A percentile compares a stretch with the other conserved stretches of the same genome.
These are phyloP conservation scores for Chromis chromis DNA, from an alignment of 2,797 vertebrate genomes.

Conservation along the genomic window DNA sequence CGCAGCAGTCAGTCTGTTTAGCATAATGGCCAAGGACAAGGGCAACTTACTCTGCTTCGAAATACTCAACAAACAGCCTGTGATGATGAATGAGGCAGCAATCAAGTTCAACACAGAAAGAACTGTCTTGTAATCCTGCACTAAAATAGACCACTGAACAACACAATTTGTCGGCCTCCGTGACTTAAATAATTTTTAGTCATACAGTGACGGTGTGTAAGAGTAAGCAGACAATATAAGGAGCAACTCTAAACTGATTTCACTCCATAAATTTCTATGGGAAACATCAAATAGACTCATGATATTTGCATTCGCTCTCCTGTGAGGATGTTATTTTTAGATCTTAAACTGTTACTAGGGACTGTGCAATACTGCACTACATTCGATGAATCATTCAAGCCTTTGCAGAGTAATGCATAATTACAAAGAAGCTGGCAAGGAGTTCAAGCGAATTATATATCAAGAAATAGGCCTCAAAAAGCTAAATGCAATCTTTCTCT, in stretches of 20 bases:
- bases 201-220: conserved; percentile 23
- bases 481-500: background rate
- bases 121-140: conserved; percentile 14
- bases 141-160: conserved; percentile 45
- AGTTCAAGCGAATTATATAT: conserved; percentile 49
- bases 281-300: conserved; percentile 55
- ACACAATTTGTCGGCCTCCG: conserved; percentile 28
- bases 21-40: conserved; percentile 73
- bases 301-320: conserved; percentile 69
- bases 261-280: conserved; percentile 44
- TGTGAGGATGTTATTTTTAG: conserved; percentile 76
- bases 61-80: conserved; percentile 60
- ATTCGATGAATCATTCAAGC: conserved; percentile 80
- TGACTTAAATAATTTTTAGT: conserved; percentile 45
- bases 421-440: conserved; percentile 56
- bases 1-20: conserved; percentile 71
- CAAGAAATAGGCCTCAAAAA: conserved; percentile 37
- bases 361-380: conserved; percentile 66
- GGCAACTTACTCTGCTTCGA: conserved; percentile 65
- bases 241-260: conserved; percentile 44
- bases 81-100: conserved; percentile 52
- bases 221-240: conserved; percentile 11
- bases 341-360: conserved; percentile 75
- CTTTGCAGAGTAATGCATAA: conserved; percentile 71
- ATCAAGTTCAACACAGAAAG: conserved; percentile 50